Evolutionary conservation across 2,113 vertebrate species (phyloP), one percentile per base, ranked within the genome.

Genomic region (Bujurquina vittata): DNA sequence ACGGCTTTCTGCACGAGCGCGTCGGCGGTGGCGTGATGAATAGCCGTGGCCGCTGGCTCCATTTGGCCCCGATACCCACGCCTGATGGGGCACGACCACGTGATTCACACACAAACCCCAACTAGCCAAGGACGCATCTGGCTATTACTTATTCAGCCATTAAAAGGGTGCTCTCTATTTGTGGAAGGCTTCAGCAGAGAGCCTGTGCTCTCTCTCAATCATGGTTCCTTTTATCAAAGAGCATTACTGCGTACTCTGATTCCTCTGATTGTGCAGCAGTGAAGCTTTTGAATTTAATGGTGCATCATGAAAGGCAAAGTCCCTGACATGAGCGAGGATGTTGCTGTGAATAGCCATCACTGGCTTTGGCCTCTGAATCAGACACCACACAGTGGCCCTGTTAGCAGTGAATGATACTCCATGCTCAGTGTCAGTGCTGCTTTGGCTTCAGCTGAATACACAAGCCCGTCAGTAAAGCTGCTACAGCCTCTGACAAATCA

Each of bases 51-150:
- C 61, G 60, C 56, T 65, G 31, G 74, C 33, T 78, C 57, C 35
- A 43, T 79, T 87, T 81, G 67, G 43, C 43, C 4, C 5, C 60
- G 67, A 73, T 63, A 59, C 62, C 77, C 62, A 49, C 14, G 62
- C 73, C 67, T 35, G 58, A 23, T 75, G 78, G 69, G 40, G 17
- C 43, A 37, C 5, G 1, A 61, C n/a, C 91, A 89, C 56, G 80
- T 89, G 87, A 91, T 84, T 67, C 62, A 8, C 72, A 46, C 54
- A 59, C 67, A 72, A 77, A 72, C 65, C 43, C 17, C n/a, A 88
- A 86, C 85, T 88, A 87, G 35, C 72, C 20, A 77, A 0, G 40
- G 31, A 57, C 10, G 0, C 86, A 86, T 84, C 73, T 89, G 87
- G 73, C 73, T 75, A 65, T 85, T 2, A 81, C 59, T 52, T 72